These are phyloP conservation scores for Pitta sordida DNA, from an alignment of 2,113 vertebrate genomes.

Conservation along the genomic window DNA sequence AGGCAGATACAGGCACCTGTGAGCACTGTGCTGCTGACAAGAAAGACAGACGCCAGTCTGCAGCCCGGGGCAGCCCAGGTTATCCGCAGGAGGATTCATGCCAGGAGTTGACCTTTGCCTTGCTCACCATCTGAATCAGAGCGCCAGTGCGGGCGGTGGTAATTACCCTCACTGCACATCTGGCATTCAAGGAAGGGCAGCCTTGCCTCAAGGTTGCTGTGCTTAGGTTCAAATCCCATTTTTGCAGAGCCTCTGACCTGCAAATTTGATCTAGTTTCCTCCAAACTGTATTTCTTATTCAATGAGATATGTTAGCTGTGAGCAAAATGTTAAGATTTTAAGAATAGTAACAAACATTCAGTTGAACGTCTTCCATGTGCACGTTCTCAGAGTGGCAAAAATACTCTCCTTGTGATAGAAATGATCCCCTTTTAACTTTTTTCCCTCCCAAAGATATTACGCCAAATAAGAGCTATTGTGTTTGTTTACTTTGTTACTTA, in stretches of 20 bases:
- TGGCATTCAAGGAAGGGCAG: constrained; percentile 1
- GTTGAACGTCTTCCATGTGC: background rate
- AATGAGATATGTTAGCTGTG: background rate
- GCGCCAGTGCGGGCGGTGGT: background rate
- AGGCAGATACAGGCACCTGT: background rate
- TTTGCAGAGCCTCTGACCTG: constrained; percentile 20
- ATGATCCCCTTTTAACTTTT: background rate
- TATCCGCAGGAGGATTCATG: background rate
- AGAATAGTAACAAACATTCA: background rate
- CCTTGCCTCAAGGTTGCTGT: constrained; percentile 7
- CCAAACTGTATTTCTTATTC: background rate
- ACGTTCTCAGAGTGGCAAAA: background rate
- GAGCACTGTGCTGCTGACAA: background rate
- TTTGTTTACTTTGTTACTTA: background rate
- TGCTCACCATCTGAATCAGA: fast-evolving
- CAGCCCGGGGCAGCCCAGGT: background rate
- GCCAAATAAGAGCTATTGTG: background rate
- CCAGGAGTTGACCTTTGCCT: background rate
- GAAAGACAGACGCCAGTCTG: background rate
- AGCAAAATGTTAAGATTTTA: background rate
- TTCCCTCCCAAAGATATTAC: background rate
- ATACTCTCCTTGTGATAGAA: background rate
- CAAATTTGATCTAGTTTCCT: background rate
- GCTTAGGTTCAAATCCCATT: constrained; percentile 1
- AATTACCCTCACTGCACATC: constrained; percentile 1